Conservation (phyloP, 2,797 vertebrate genomes). For the Hephaestus fuliginosus region DNA sequence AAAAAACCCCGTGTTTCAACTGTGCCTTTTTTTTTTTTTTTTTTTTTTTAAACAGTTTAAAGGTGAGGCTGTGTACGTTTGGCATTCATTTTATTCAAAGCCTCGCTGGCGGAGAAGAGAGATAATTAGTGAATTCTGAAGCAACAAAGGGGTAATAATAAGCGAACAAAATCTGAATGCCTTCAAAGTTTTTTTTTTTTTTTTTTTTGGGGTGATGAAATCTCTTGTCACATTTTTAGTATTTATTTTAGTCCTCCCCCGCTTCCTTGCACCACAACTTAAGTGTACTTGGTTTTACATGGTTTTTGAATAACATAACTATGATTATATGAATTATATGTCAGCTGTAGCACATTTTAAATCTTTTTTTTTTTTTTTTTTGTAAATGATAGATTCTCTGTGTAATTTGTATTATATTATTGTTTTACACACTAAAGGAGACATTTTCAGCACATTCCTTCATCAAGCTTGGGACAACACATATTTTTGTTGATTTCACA, state of each 20-base stretch:
- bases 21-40: conserved; percentile 67
- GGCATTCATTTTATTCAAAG: conserved; percentile 26
- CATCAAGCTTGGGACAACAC: conserved; percentile 26
- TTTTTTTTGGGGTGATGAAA: conserved; percentile 66
- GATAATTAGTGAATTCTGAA: conserved; percentile 52
- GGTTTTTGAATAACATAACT: background rate
- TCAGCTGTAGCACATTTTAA: conserved; percentile 38
- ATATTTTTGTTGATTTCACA: conserved; percentile 22
- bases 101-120: background rate
- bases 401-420: conserved; percentile 23
- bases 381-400: conserved; percentile 20
- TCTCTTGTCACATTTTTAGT: conserved; percentile 64
- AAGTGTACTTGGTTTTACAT: conserved; percentile 68
- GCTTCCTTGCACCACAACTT: conserved; percentile 46
- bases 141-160: conserved; percentile 49
- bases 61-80: conserved; percentile 25
- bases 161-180: conserved; percentile 60
- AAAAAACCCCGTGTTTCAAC: conserved; percentile 36
- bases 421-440: conserved; percentile 19
- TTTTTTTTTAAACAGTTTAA: conserved; percentile 15
- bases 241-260: conserved; percentile 58
- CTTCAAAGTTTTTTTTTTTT: conserved; percentile 44
- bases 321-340: conserved; percentile 10
- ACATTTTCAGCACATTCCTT: conserved; percentile 12
- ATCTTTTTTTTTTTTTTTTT: conserved; percentile 19